Conservation (phyloP, 2,113 vertebrate genomes). For the Rhinichthys klamathensis region DNA sequence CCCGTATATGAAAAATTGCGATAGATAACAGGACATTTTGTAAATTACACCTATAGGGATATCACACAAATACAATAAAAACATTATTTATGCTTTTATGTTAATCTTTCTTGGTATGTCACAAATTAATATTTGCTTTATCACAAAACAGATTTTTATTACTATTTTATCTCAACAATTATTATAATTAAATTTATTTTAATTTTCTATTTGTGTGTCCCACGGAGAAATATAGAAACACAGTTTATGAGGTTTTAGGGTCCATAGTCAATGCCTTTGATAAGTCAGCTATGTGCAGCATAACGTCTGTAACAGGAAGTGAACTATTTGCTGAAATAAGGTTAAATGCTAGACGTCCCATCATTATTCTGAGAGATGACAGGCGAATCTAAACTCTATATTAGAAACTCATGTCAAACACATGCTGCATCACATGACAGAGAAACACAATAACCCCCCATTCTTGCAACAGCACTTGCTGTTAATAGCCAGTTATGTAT, state of each 20-base stretch:
- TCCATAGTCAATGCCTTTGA: conserved; percentile 5
- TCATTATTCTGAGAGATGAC: conserved; percentile 34
- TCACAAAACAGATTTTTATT: neutral
- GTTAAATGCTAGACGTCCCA: conserved; percentile 27
- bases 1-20: neutral
- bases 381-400: conserved; percentile 23
- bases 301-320: conserved; percentile 33
- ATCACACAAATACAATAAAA: neutral
- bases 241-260: neutral
- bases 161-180: neutral
- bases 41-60: neutral
- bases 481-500: neutral
- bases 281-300: conserved; percentile 3
- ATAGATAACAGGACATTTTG: neutral
- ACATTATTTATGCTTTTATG: neutral
- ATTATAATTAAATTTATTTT: neutral
- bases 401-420: conserved; percentile 47
- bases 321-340: conserved; percentile 21
- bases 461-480: neutral
- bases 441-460: neutral
- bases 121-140: neutral
- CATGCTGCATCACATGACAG: conserved; percentile 21
- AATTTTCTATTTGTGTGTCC: neutral
- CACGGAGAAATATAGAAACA: neutral
- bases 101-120: neutral